Base-by-base conservation (phyloP, 2,113 vertebrate species). In the Phalacrocorax brasilianus region DNA sequence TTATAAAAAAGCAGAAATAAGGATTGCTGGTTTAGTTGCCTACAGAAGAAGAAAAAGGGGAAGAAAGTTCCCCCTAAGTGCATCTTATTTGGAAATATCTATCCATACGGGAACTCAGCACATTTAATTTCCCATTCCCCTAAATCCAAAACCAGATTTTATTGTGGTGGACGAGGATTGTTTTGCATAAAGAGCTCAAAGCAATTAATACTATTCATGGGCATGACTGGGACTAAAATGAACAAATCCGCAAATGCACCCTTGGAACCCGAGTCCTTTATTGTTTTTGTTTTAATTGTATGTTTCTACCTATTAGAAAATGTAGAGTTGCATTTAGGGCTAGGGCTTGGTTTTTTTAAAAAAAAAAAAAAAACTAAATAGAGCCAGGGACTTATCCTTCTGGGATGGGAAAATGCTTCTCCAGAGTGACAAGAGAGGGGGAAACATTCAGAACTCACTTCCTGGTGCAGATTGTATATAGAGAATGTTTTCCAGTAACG, bases 161-260 rank as follows among this genome's bases (percentile, higher is more conserved):
- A 81, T 19, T 93, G 88, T 88, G 80, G 95, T 56, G 89, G 94
- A 79, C 66, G 35, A 91, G 83, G 72, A 68, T 5, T 59, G 62
- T 75, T 91, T 91, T 94, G 86, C 87, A 79, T 79, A 68, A 96
- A 94, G 92, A 96, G 85, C 95, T 94, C 93, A 89, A 88, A 71
- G 86, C 82, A 95, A 91, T 96, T 96, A 95, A 93, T 94, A 96
- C 58, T 91, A 53, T 85, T 96, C 76, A 56, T 85, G 84, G 85
- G 91, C 13, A 4, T 93, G 94, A 91, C 88, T 78, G 67, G 87
- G 82, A 88, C 93, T 81, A 79, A 97, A 96, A 96, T 77, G 76
- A 87, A 85, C 79, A 92, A 86, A 95, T 94, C 52, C 3, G 6
- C 66, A 91, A 92, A 93, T 45, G 40, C 23, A 70, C 74, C 76